Conservation (phyloP, 2,797 vertebrate species). For the Onychomys leucogaster region DNA sequence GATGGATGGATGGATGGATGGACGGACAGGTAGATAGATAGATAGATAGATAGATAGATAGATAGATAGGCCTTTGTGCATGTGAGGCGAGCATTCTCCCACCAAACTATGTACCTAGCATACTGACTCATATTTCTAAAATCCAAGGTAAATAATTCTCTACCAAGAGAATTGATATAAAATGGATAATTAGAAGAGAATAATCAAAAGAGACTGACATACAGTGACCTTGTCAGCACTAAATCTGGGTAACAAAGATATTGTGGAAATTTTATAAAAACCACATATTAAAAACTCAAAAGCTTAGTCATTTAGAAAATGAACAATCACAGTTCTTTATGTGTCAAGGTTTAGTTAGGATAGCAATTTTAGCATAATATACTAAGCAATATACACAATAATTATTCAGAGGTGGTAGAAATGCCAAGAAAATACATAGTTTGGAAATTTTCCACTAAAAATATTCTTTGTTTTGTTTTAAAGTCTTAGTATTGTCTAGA, state of each 20-base stretch:
- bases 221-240: not conserved
- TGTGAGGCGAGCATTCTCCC: not conserved
- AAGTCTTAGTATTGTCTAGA: too few relatives aligned
- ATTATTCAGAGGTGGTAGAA: constrained; percentile 19
- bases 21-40: too few relatives aligned
- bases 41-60: too few relatives aligned
- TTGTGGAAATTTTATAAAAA: not conserved
- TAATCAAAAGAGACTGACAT: constrained; percentile 3
- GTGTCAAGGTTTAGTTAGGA: not conserved
- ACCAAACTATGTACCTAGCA: not conserved
- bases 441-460: not conserved
- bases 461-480: too few relatives aligned
- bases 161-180: constrained; percentile 30
- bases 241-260: not conserved
- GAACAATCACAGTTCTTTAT: not conserved
- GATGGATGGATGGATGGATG: too few relatives aligned
- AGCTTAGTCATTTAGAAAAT: not conserved
- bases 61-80: not conserved
- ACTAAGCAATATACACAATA: not conserved
- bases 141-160: constrained; percentile 26
- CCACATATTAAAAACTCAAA: not conserved
- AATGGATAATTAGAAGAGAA: constrained; percentile 18
- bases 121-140: not conserved
- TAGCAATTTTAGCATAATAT: not conserved
- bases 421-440: constrained; percentile 1